A percentile compares a stretch with the other conserved stretches of the same genome.
Conservation (phyloP, 2,797 vertebrate genomes). For the Sciurus carolinensis region DNA sequence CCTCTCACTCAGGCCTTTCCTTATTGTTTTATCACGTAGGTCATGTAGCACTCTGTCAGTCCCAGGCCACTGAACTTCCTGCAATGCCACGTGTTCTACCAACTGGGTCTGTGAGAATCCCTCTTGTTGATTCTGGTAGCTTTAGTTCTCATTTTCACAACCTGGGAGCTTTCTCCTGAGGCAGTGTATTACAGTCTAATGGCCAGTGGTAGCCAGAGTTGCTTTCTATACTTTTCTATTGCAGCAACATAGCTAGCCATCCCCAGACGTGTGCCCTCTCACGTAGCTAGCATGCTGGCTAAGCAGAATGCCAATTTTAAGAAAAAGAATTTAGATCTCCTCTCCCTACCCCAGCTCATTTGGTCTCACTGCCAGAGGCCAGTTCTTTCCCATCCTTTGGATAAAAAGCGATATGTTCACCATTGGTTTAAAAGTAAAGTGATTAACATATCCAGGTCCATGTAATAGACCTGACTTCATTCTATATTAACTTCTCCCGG, state of each 20-base stretch:
- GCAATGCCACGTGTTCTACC: fast-evolving
- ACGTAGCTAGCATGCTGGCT: not conserved
- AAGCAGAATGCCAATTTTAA: not conserved
- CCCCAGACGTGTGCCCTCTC: not conserved
- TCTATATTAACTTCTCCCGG: too few species aligned
- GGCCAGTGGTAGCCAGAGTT: not conserved
- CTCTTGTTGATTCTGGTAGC: not conserved
- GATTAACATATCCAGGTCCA: too few species aligned
- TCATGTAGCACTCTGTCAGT: not conserved
- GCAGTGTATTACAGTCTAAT: not conserved
- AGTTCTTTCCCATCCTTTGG: not conserved
- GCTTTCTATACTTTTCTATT: not conserved
- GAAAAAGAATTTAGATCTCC: too few species aligned
- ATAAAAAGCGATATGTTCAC: not conserved
- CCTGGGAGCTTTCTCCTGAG: not conserved
- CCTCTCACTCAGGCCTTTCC: not conserved
- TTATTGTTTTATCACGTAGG: not conserved
- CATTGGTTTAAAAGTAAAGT: not conserved
- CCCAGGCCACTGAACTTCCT: not conserved
- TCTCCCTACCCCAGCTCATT: not conserved
- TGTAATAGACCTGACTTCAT: not conserved
- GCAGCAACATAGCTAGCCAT: too few species aligned
- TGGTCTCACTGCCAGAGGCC: not conserved
- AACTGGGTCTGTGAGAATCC: too few species aligned
- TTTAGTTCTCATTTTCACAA: not conserved